These are phyloP conservation scores for Suillia variegata DNA, from an alignment of 2,888 invertebrate genomes.

Conservation along the genomic window DNA sequence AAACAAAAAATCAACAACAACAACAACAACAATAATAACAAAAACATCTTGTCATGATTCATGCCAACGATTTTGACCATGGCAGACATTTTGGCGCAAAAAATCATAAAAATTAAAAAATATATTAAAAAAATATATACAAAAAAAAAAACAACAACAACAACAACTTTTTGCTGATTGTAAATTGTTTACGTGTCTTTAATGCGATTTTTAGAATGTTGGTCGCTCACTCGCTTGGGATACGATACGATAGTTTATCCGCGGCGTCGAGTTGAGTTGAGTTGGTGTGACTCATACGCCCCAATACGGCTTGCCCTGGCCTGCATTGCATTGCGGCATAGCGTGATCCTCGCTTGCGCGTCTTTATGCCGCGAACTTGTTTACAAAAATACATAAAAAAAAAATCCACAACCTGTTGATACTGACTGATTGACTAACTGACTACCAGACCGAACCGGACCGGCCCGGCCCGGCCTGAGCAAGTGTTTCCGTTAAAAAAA, in stretches of 20 bases:
- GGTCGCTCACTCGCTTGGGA: no score
- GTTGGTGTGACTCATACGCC: background rate
- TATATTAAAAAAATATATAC: no score
- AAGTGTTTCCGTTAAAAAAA: no score
- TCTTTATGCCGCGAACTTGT: background rate
- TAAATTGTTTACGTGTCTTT: background rate
- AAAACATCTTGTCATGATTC: background rate
- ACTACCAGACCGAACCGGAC: no score
- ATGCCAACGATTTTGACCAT: background rate
- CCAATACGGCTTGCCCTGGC: no score
- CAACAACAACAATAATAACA: background rate
- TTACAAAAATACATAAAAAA: no score
- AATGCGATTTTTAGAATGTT: background rate
- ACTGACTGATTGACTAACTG: no score
- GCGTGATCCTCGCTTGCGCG: background rate
- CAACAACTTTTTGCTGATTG: background rate
- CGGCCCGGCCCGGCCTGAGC: no score
- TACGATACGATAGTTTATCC: background rate
- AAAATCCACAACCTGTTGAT: no score
- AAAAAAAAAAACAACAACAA: no score
- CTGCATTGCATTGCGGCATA: no score
- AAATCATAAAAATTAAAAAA: no score
- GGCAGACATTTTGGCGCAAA: slow-evolving; percentile 1
- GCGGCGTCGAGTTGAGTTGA: background rate
- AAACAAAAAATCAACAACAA: background rate